A percentile compares a stretch with the other conserved stretches of the same genome.
Conservation (phyloP, 2,113 vertebrate species). For the Cyprinodon tularosa region DNA sequence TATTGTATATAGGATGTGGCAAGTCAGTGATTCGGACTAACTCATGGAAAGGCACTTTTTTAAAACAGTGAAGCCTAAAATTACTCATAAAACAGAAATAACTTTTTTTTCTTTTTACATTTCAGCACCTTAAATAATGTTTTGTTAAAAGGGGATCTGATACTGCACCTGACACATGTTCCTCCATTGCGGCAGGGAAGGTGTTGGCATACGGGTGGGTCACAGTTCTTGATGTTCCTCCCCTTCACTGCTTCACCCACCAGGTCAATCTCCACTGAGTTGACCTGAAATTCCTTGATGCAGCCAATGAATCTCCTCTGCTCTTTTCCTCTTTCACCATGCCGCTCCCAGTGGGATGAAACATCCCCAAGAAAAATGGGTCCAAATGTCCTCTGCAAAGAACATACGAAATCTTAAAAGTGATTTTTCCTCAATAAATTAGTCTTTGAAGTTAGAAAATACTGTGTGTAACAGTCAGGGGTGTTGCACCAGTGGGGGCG, state of each 20-base stretch:
- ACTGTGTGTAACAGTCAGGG: not conserved
- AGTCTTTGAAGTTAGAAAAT: not conserved
- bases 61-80: not conserved
- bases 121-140: constrained; percentile 19
- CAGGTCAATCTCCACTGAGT: constrained; percentile 81
- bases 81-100: not conserved
- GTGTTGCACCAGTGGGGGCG: too few species aligned
- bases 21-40: not conserved
- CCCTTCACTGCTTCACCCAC: constrained; percentile 79
- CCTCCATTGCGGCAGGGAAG: constrained; percentile 85
- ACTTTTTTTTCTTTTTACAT: not conserved
- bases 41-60: not conserved
- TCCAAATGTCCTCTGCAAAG: constrained; percentile 80
- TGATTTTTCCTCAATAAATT: not conserved
- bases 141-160: constrained; percentile 24
- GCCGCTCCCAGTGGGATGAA: constrained; percentile 74
- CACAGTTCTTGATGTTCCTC: constrained; percentile 85
- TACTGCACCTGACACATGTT: constrained; percentile 83
- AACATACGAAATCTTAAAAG: constrained; percentile 17
- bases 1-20: not conserved
- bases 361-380: constrained; percentile 84
- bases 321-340: constrained; percentile 49
- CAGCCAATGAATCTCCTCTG: constrained; percentile 81
- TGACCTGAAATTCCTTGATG: constrained; percentile 84
- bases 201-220: constrained; percentile 78